These are phyloP conservation scores for Characodon lateralis DNA, from an alignment of 2,797 vertebrate species.

Conservation along the genomic window DNA sequence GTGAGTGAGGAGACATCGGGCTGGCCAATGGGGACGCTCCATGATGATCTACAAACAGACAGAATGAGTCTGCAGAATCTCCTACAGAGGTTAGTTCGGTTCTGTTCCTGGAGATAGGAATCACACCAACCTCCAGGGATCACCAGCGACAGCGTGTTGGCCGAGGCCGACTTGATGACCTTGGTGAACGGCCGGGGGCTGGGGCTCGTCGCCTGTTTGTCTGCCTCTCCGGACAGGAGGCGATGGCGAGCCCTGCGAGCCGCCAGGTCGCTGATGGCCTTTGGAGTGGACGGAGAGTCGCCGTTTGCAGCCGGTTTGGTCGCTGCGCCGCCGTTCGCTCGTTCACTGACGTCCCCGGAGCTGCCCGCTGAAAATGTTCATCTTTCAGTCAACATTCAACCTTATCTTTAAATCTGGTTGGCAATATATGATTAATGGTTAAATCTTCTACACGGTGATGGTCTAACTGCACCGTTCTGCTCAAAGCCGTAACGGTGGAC, in stretches of 20 bases:
- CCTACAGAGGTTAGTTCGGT: background rate
- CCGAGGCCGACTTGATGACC: slow-evolving; percentile 98
- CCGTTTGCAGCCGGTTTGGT: slow-evolving; percentile 63
- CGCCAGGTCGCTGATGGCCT: slow-evolving; percentile 95
- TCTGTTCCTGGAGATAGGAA: background rate
- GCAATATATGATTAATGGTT: too few species aligned
- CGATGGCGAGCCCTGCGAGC: slow-evolving; percentile 93
- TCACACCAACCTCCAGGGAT: slow-evolving; percentile 89
- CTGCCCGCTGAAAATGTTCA: slow-evolving; percentile 77
- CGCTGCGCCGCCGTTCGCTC: slow-evolving; percentile 35
- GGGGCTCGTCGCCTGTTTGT: slow-evolving; percentile 84
- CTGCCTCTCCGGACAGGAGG: slow-evolving; percentile 90
- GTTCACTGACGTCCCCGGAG: slow-evolving; percentile 79
- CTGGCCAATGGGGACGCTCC: slow-evolving; percentile 93
- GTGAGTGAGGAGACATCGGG: slow-evolving; percentile 96
- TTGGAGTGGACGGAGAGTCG: slow-evolving; percentile 80
- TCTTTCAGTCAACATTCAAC: background rate
- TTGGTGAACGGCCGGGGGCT: slow-evolving; percentile 89
- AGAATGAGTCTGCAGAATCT: background rate
- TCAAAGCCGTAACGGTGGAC: too few species aligned
- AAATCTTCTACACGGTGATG: too few species aligned
- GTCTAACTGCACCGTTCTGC: too few species aligned
- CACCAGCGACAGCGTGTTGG: slow-evolving; percentile 94
- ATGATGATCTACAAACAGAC: slow-evolving; percentile 86
- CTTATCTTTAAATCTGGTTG: too few species aligned